phyloP scores from a whole-genome alignment of 2,113 vertebrate species.

The Oreocharis arfaki region DNA sequence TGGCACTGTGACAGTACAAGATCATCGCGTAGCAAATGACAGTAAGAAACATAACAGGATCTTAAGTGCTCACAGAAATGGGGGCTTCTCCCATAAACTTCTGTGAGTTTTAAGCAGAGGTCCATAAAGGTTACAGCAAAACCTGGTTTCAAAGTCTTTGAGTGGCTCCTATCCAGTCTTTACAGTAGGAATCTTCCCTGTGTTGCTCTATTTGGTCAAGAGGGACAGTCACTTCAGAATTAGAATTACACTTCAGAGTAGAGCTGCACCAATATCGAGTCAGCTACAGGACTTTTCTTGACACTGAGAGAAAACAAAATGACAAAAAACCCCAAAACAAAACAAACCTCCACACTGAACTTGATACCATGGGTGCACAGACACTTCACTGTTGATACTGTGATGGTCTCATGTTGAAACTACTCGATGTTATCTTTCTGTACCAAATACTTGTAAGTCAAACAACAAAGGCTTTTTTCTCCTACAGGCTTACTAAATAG shows the following conservation, averaged over 20 bases:
- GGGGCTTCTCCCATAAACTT: not conserved
- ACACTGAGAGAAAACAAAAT: not conserved
- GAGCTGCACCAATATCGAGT: not conserved
- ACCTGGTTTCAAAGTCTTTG: not conserved
- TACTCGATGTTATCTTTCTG: not conserved
- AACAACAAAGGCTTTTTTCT: not conserved
- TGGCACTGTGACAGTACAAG: not conserved
- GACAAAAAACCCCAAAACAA: not conserved
- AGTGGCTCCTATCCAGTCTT: not conserved
- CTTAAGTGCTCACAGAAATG: not conserved
- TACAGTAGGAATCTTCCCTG: not conserved
- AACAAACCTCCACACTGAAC: not conserved
- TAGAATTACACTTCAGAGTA: no score
- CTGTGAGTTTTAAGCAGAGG: not conserved
- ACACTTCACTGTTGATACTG: not conserved
- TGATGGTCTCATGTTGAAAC: not conserved
- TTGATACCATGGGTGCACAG: not conserved
- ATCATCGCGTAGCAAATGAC: not conserved
- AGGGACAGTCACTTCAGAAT: not conserved
- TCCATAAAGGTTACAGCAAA: not conserved
- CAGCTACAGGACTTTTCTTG: not conserved
- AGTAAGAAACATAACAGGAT: not conserved
- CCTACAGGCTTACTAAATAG: not conserved
- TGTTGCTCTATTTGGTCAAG: not conserved
- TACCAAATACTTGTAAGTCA: not conserved